These are phyloP conservation scores for Protosalanx chinensis DNA, from an alignment of 2,797 vertebrate genomes.

Conservation along the genomic window DNA sequence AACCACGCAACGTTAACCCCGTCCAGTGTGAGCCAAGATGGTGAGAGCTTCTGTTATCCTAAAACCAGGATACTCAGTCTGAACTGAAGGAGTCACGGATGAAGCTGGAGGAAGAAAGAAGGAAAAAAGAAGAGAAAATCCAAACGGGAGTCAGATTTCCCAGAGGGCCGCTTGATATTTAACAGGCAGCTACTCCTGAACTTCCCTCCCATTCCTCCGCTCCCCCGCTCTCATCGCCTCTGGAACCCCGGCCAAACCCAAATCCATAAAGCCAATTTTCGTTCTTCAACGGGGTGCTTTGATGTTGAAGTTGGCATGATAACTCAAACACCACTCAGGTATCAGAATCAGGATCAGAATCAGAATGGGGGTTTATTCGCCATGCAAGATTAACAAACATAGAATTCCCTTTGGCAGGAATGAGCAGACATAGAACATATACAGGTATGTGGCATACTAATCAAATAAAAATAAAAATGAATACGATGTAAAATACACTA, in stretches of 20 bases:
- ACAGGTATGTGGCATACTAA: too few species aligned
- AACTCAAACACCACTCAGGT: conserved; percentile 16
- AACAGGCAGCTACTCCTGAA: conserved; percentile 34
- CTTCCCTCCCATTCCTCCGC: conserved; percentile 17
- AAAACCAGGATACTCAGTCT: conserved; percentile 14
- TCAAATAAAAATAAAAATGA: too few species aligned
- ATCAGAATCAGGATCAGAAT: too few species aligned
- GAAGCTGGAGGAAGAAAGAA: conserved; percentile 5
- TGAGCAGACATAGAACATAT: too few species aligned
- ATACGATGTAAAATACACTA: too few species aligned
- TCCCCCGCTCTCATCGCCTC: conserved; percentile 20
- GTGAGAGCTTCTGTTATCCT: neutral
- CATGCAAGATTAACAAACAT: too few species aligned
- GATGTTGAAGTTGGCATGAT: conserved; percentile 23
- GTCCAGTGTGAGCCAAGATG: neutral
- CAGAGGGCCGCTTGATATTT: conserved; percentile 28
- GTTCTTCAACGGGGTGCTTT: conserved; percentile 12
- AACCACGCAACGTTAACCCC: neutral
- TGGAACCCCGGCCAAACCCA: neutral
- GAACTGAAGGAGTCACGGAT: conserved; percentile 15
- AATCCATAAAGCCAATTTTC: conserved; percentile 26
- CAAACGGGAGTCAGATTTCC: conserved; percentile 11
- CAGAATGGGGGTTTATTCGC: too few species aligned
- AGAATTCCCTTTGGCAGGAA: too few species aligned
- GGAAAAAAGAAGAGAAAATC: too few species aligned